Percentiles rank a stretch among this genome's conserved stretches.
These are phyloP conservation scores for Coracopsis vasa DNA, from an alignment of 2,113 vertebrate genomes.

Conservation along the genomic window DNA sequence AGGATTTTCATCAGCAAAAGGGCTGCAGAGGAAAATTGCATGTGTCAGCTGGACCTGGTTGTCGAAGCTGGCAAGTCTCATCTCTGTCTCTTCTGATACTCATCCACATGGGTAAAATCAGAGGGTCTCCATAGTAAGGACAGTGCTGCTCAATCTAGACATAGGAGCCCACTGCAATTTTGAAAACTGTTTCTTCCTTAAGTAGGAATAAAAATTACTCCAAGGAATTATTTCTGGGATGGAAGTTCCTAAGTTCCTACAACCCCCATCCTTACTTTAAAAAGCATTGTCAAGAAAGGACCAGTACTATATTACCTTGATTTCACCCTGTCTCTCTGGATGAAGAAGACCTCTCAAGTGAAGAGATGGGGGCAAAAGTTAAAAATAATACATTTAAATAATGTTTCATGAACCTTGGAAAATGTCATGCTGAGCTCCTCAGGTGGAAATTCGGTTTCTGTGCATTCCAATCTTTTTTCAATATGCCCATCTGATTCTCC, in stretches of 20 bases:
- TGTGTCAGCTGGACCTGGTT: neutral
- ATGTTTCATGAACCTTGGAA: neutral
- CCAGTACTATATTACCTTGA: neutral
- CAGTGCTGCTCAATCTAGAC: neutral
- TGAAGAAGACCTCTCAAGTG: neutral
- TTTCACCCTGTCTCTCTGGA: neutral
- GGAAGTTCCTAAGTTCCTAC: neutral
- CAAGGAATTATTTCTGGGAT: neutral
- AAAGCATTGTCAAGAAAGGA: neutral
- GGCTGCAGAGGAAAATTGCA: neutral
- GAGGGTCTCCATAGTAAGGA: neutral
- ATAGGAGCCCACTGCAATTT: neutral
- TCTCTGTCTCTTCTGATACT: neutral
- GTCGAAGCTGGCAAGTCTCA: neutral
- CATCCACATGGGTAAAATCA: neutral
- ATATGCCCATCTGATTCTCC: slow-evolving; percentile 54
- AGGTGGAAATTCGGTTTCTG: slow-evolving; percentile 42
- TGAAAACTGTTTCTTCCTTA: neutral
- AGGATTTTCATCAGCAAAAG: neutral
- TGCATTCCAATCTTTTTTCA: slow-evolving; percentile 12
- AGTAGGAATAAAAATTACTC: neutral
- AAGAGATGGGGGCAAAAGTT: neutral
- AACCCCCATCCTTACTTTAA: neutral
- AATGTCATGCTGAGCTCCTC: neutral
- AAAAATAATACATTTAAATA: neutral